Percentiles rank a stretch among this genome's conserved stretches.
Conservation (phyloP, 2,888 invertebrate species). For the Drosophila helvetica region DNA sequence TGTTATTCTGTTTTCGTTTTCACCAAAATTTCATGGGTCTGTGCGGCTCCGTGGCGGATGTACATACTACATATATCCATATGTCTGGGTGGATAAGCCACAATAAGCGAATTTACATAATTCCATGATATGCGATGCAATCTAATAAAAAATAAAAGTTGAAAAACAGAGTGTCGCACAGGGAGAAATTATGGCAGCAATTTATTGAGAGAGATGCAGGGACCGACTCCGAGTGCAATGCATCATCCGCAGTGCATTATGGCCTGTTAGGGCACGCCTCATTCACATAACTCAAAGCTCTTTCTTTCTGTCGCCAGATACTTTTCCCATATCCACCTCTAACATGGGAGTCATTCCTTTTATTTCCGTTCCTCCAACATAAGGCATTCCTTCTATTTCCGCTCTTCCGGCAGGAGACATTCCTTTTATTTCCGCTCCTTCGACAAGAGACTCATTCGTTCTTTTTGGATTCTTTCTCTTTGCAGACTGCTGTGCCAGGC, state of each 20-base stretch:
- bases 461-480: conserved; percentile 59
- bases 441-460: neutral
- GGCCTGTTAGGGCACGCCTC: neutral
- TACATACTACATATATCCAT: conserved; percentile 2
- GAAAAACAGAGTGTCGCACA: conserved; percentile 3
- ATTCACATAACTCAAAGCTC: conserved; percentile 14
- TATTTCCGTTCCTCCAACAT: neutral
- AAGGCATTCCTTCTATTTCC: neutral
- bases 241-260: conserved; percentile 33
- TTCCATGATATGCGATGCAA: conserved; percentile 33
- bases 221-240: conserved; percentile 1
- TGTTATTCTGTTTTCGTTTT: conserved; percentile 30
- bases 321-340: neutral
- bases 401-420: neutral
- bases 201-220: conserved; percentile 22
- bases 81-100: conserved; percentile 34
- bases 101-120: conserved; percentile 49
- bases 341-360: neutral
- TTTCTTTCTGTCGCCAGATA: neutral
- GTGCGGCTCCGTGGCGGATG: neutral
- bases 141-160: conserved; percentile 19
- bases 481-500: conserved; percentile 91
- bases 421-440: neutral
- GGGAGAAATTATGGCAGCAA: conserved; percentile 20
- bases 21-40: neutral